Percentiles rank a stretch among this genome's conserved stretches.
Evolutionary conservation across 2,888 invertebrate genomes (phyloP).

Genomic region (Uropetala carovei): DNA sequence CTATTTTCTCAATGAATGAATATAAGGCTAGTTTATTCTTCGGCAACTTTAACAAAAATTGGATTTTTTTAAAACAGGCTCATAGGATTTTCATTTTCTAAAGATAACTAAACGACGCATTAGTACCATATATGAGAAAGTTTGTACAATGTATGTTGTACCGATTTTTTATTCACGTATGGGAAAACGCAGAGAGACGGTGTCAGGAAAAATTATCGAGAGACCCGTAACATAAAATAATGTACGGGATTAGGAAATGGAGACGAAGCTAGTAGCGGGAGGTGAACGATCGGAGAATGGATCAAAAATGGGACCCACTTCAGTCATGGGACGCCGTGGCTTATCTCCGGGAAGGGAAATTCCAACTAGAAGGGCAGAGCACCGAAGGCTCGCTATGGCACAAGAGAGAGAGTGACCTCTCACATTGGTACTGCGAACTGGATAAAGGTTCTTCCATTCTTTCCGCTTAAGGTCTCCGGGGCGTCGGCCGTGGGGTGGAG

Average conservation of each 20-base stretch:
- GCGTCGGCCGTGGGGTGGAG: neutral
- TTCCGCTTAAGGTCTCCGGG: too few species aligned
- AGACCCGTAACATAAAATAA: neutral
- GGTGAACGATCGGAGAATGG: neutral
- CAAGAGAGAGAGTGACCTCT: neutral
- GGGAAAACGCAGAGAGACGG: too few species aligned
- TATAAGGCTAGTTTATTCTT: too few species aligned
- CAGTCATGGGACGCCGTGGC: neutral
- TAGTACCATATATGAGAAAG: too few species aligned
- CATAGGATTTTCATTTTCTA: too few species aligned
- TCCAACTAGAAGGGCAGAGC: neutral
- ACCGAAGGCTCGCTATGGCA: neutral
- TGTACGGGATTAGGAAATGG: neutral
- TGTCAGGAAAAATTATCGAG: neutral
- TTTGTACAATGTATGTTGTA: too few species aligned
- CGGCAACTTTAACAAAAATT: too few species aligned
- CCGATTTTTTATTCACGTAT: too few species aligned
- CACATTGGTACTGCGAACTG: neutral
- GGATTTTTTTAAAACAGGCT: too few species aligned
- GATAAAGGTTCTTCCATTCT: neutral
- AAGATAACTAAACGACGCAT: too few species aligned
- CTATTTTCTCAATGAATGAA: too few species aligned
- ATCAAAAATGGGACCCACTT: neutral
- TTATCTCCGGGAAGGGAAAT: neutral
- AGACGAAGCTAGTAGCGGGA: neutral